These are phyloP conservation scores for Eurois occulta DNA, from an alignment of 2,888 invertebrate genomes.

Conservation along the genomic window DNA sequence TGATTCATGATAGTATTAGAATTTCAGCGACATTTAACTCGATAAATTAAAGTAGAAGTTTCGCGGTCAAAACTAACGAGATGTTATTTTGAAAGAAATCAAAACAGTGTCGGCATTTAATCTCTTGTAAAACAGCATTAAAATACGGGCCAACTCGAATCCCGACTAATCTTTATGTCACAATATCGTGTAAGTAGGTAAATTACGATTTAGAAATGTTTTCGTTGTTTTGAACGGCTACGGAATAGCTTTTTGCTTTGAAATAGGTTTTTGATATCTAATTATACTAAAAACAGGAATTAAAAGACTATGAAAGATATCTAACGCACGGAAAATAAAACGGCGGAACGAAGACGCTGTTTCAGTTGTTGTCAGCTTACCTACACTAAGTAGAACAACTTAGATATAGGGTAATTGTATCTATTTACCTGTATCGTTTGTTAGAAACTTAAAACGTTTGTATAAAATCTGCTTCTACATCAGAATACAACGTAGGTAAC, in stretches of 20 bases:
- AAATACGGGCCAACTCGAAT: conserved; percentile 62
- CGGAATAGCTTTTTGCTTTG: conserved; percentile 5
- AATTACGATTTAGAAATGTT: conserved; percentile 60
- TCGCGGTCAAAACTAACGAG: conserved; percentile 66
- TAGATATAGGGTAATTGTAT: background rate
- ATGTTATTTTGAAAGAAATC: conserved; percentile 76
- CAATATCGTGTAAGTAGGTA: conserved; percentile 66
- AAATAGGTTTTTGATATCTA: conserved; percentile 6
- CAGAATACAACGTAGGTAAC: conserved; percentile 31
- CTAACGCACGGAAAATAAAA: background rate
- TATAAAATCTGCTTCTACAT: conserved; percentile 15
- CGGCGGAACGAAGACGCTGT: background rate
- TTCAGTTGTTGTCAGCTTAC: background rate
- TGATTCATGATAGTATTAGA: background rate
- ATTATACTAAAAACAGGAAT: background rate
- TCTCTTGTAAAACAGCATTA: conserved; percentile 73
- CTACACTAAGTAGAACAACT: background rate
- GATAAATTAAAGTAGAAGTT: conserved; percentile 44
- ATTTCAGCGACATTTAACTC: conserved; percentile 44
- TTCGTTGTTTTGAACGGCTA: conserved; percentile 43
- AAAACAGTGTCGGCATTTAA: conserved; percentile 77
- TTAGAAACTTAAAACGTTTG: conserved; percentile 11
- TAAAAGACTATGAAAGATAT: background rate
- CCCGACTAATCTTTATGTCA: conserved; percentile 72
- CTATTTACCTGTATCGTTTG: background rate